Percentiles rank a stretch among this genome's conserved stretches.
Evolutionary conservation across 2,888 invertebrate species (phyloP).

Genomic region (Ornithoptera priamus): DNA sequence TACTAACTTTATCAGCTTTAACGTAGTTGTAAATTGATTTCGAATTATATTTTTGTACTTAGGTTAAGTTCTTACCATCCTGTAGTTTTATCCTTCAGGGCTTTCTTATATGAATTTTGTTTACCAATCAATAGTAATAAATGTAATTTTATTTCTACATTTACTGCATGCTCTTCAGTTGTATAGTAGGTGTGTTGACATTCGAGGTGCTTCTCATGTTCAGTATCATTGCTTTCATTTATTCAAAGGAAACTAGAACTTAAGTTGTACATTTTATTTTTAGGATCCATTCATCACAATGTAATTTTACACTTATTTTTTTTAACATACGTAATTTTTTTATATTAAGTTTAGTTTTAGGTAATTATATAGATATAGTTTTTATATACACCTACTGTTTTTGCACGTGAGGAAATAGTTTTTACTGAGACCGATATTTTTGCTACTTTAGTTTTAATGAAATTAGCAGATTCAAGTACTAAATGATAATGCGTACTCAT

Average conservation of each 20-base stretch:
- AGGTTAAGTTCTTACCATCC: constrained; percentile 45
- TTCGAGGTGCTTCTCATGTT: constrained; percentile 19
- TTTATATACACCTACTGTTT: too few species aligned
- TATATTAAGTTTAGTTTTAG: constrained; percentile 2
- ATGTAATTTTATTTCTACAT: neutral
- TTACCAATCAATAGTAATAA: neutral
- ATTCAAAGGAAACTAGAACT: neutral
- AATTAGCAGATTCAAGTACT: constrained; percentile 59
- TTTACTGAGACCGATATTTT: constrained; percentile 43
- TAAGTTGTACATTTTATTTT: constrained; percentile 22
- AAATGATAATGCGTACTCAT: constrained; percentile 51
- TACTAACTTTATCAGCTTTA: constrained; percentile 66
- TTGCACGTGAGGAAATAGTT: too few species aligned
- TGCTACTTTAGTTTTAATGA: constrained; percentile 47
- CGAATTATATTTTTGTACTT: constrained; percentile 68
- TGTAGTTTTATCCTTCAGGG: constrained; percentile 1
- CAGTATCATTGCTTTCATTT: constrained; percentile 4
- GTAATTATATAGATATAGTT: too few species aligned
- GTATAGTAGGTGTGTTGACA: neutral
- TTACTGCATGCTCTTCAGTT: neutral
- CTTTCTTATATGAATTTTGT: neutral
- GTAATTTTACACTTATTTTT: constrained; percentile 9
- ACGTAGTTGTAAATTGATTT: constrained; percentile 60
- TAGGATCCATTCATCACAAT: constrained; percentile 19
- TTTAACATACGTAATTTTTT: constrained; percentile 15